Percentiles rank a stretch among this genome's conserved stretches.
These are phyloP conservation scores for Echinometra lucunter DNA, from an alignment of 53 echinoderm and acorn worm genomes.

Conservation along the genomic window DNA sequence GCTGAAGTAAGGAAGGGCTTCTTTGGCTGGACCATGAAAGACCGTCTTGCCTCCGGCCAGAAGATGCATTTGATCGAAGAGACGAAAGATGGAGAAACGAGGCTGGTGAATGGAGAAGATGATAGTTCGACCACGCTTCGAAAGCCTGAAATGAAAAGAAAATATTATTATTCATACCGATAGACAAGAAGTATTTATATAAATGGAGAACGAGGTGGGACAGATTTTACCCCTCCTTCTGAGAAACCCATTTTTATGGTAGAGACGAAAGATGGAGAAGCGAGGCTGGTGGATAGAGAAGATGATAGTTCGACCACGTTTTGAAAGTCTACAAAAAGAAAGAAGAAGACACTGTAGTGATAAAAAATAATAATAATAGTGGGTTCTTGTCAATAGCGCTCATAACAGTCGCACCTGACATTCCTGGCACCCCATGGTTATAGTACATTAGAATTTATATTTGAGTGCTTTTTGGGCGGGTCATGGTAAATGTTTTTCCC, in stretches of 20 bases:
- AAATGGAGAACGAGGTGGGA: no score
- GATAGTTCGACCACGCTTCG: slow-evolving; percentile 77
- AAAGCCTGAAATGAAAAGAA: slow-evolving; percentile 63
- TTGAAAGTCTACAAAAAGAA: slow-evolving; percentile 67
- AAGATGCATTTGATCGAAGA: slow-evolving; percentile 77
- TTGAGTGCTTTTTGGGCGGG: not conserved
- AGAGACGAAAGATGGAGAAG: slow-evolving; percentile 75
- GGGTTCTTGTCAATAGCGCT: no score
- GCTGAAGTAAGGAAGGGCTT: slow-evolving; percentile 72
- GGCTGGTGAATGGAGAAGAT: slow-evolving; percentile 91
- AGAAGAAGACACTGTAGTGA: no score
- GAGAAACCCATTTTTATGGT: slow-evolving; percentile 66
- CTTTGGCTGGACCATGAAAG: slow-evolving; percentile 75
- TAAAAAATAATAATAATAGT: not conserved
- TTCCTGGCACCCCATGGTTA: no score
- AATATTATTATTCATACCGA: no score
- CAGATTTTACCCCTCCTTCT: no score
- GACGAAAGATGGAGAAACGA: slow-evolving; percentile 74
- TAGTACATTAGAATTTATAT: no score
- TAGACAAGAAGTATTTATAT: no score
- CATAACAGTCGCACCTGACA: no score
- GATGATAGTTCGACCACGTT: slow-evolving; percentile 79
- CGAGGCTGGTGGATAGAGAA: slow-evolving; percentile 89
- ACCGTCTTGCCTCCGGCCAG: slow-evolving; percentile 75
- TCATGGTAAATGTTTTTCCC: not conserved